phyloP scores from a whole-genome alignment of 2,888 invertebrate genomes.

The Pachydiplax longipennis region DNA sequence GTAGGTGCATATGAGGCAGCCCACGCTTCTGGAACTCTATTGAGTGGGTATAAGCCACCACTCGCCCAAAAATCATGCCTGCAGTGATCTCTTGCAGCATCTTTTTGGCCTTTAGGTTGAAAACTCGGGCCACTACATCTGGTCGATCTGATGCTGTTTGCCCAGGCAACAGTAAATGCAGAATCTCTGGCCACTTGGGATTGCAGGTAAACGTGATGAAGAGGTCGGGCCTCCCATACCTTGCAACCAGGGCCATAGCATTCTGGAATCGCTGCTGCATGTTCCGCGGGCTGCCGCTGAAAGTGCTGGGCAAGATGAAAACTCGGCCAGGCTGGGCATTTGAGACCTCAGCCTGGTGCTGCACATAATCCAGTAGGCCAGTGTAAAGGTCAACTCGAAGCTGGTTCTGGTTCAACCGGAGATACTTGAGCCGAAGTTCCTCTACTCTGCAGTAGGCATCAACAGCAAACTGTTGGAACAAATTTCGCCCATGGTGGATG shows the following conservation, averaged over 20 bases:
- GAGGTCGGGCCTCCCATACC: conserved; percentile 17
- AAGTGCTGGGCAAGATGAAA: conserved; percentile 32
- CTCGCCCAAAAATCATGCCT: not conserved
- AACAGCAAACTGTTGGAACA: conserved; percentile 15
- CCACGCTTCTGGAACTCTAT: no score
- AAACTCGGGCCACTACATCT: not conserved
- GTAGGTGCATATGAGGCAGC: no score
- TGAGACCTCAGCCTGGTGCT: no score
- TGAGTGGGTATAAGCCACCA: not conserved
- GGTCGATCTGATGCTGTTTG: not conserved
- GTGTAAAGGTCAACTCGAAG: no score
- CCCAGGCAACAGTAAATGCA: not conserved
- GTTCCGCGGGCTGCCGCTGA: conserved; percentile 20
- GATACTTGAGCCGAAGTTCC: not conserved
- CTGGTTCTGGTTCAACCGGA: not conserved
- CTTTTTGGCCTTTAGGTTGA: not conserved
- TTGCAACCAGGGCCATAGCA: conserved; percentile 43
- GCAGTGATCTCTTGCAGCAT: not conserved
- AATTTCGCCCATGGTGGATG: not conserved
- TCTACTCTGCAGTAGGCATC: conserved; percentile 28
- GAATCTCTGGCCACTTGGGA: conserved; percentile 11
- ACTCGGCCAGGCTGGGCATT: not conserved
- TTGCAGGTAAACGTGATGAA: conserved; percentile 42
- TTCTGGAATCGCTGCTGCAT: conserved; percentile 36
- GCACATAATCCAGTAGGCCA: no score